Base-by-base conservation (phyloP, 2,113 vertebrate genomes). In the Ictalurus furcatus region DNA sequence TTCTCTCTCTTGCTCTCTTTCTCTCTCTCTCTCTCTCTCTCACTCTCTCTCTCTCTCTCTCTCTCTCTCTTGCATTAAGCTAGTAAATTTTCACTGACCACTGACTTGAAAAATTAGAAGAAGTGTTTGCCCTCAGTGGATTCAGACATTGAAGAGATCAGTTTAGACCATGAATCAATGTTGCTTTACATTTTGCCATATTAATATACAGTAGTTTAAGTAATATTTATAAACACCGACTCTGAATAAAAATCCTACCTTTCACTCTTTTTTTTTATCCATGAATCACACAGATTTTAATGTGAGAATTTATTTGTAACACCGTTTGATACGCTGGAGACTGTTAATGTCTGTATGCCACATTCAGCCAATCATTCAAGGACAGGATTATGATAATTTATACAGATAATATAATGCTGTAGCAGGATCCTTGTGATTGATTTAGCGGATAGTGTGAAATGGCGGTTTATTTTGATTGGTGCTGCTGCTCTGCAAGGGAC, bases 291-390 rank as follows among this genome's bases (percentile, higher is more conserved):
- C 8, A 11, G 25, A 69, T 69, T 69, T 52, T 69, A 69, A 85
- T 85, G 48, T 25, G n/a, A 71, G 48, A 73, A 73, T 73, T 73
- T 23, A 85, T 85, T 73, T 73, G n/a, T 37, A 85, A 23, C 52
- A 56, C n/a, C 40, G 30, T 25, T 14, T 54, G 87, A 58, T 44
- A 54, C 30, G 67, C 30, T 17, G 30, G 71, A 84, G 40, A 69
- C 30, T 34, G 19, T 17, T 86, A 73, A 87, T 90, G 89, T 82
- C 34, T 78, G 74, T 59, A 74, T 86, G 23, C 84, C 19, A 85
- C 74, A 56, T 65, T 74, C 52, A 48, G 59, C 52, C 54, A 28
- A 21, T 59, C 30, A 40, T 73, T 87, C 85, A 89, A 63, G 85
- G 80, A 89, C 85, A 76, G 4, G 0, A 61, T 83, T 73, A 74